These are phyloP conservation scores for Ptyas mucosa DNA, from an alignment of 2,113 vertebrate genomes.

Conservation along the genomic window DNA sequence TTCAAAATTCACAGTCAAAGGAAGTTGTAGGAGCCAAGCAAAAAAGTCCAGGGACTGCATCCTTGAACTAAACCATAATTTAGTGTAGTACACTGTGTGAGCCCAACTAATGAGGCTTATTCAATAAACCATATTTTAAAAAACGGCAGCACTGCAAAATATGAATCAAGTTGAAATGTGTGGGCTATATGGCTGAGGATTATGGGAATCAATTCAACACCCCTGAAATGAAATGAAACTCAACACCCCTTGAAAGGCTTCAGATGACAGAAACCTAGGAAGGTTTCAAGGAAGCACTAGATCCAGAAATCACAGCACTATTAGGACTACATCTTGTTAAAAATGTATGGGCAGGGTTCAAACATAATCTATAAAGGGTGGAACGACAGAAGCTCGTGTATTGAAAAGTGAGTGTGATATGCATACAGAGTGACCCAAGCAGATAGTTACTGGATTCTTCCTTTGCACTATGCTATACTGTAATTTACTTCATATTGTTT, in stretches of 20 bases:
- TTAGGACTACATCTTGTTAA: neutral
- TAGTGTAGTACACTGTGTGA: neutral
- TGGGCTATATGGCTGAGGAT: neutral
- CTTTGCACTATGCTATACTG: neutral
- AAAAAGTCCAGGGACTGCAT: neutral
- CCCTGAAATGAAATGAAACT: neutral
- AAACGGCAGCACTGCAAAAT: neutral
- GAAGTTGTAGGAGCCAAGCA: neutral
- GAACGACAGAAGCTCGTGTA: neutral
- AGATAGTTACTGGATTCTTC: neutral
- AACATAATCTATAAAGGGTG: neutral
- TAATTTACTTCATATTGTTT: neutral
- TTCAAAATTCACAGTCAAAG: neutral
- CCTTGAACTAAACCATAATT: neutral
- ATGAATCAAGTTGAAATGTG: neutral
- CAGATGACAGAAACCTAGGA: neutral
- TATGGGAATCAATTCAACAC: neutral
- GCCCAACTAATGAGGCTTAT: neutral
- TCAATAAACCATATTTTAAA: neutral
- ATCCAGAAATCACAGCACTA: neutral
- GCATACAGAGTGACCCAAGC: neutral
- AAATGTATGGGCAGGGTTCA: neutral
- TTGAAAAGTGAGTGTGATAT: neutral
- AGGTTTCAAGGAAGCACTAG: neutral
- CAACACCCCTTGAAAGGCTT: neutral